phyloP scores from a whole-genome alignment of 2,888 invertebrate species.

The Anarsia innoxiella region DNA sequence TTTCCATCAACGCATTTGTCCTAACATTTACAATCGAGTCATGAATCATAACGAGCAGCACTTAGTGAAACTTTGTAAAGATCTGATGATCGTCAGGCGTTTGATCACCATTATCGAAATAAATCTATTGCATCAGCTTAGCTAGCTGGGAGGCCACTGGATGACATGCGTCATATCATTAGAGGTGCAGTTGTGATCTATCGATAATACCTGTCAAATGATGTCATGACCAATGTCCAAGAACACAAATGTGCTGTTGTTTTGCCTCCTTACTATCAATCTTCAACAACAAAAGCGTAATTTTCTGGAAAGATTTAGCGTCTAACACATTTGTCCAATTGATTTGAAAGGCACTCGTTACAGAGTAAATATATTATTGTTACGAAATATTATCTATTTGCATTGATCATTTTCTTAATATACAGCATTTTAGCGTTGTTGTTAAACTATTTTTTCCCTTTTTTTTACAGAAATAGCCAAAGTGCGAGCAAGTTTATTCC shows the following conservation, averaged over 20 bases:
- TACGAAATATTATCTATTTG: no score
- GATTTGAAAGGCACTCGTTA: no score
- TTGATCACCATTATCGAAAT: conserved; percentile 13
- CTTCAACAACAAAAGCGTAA: no score
- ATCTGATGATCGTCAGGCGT: conserved; percentile 6
- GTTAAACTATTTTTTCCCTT: conserved; percentile 38
- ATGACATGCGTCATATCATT: conserved; percentile 33
- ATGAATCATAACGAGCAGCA: conserved; percentile 5
- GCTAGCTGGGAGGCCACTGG: conserved; percentile 26
- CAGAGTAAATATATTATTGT: no score
- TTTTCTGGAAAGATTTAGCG: no score
- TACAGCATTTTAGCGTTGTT: background rate
- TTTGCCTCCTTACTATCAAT: no score
- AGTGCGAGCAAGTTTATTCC: conserved; percentile 98
- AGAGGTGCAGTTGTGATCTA: conserved; percentile 36
- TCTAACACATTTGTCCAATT: no score
- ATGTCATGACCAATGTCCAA: no score
- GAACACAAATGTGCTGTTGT: no score
- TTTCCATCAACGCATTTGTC: conserved; percentile 3
- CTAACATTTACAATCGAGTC: background rate
- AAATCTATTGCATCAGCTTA: conserved; percentile 31
- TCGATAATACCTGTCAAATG: conserved; percentile 38
- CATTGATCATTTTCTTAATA: no score
- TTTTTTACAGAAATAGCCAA: conserved; percentile 95
- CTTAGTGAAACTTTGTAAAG: conserved; percentile 15